Conservation (phyloP, 2,113 vertebrate species). For the Peromyscus californicus region DNA sequence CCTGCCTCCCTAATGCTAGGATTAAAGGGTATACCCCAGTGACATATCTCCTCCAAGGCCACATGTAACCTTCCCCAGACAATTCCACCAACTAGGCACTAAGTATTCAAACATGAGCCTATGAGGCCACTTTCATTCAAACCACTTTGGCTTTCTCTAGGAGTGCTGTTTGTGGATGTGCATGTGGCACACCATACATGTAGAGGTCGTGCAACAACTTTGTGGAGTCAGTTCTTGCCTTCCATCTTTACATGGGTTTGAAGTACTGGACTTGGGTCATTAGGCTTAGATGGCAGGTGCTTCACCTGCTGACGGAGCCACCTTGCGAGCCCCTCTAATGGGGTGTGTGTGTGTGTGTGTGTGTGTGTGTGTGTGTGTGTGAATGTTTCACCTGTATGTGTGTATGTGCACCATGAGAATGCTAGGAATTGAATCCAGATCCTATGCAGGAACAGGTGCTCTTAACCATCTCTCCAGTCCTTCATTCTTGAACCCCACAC, state of each 20-base stretch:
- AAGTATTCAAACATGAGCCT: background rate
- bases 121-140: background rate
- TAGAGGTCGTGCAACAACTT: background rate
- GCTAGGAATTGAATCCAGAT: background rate
- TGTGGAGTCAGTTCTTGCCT: background rate
- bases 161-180: background rate
- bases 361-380: background rate
- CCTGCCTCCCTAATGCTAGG: too few relatives aligned
- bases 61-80: background rate
- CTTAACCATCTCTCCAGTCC: background rate
- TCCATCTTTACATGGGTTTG: background rate
- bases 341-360: too few relatives aligned
- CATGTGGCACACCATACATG: background rate
- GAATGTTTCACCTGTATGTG: background rate
- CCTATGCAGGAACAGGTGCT: background rate
- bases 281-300: background rate
- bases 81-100: background rate
- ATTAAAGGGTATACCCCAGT: background rate
- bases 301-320: background rate
- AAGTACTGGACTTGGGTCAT: background rate
- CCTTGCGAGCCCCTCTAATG: background rate
- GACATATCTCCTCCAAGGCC: background rate
- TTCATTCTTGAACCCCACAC: background rate
- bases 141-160: background rate
- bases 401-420: background rate